These are phyloP conservation scores for Muschampia plurimacula DNA, from an alignment of 2,888 invertebrate species.

Conservation along the genomic window DNA sequence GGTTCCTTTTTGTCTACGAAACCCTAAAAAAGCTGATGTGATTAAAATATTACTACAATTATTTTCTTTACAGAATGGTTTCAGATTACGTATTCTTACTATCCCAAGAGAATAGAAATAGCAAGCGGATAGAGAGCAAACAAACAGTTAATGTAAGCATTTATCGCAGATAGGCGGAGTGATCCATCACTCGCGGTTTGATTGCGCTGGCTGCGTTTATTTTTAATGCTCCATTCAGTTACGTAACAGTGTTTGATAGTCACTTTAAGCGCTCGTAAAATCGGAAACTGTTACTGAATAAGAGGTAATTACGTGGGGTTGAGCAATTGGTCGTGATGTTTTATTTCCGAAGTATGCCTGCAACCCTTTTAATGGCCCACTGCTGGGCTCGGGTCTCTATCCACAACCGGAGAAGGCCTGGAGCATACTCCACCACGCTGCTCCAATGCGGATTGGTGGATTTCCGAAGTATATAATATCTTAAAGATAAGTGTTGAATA, in stretches of 20 bases:
- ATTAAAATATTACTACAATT: too few relatives aligned
- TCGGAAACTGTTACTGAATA: not conserved
- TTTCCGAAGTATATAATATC: too few relatives aligned
- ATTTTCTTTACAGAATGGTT: too few relatives aligned
- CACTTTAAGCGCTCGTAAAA: constrained; percentile 11
- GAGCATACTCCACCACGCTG: too few relatives aligned
- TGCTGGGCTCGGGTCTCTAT: too few relatives aligned
- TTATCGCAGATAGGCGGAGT: constrained; percentile 10
- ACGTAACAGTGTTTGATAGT: constrained; percentile 29
- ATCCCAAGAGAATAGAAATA: not conserved
- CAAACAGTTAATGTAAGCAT: not conserved
- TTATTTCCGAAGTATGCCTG: not conserved
- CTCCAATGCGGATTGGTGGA: too few relatives aligned
- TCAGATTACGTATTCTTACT: not conserved
- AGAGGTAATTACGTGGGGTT: not conserved
- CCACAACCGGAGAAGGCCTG: too few relatives aligned
- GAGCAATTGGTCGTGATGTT: not conserved
- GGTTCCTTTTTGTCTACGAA: too few relatives aligned
- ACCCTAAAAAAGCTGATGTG: too few relatives aligned
- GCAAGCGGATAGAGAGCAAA: not conserved
- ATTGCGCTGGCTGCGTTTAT: constrained; percentile 24
- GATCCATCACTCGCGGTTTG: constrained; percentile 26
- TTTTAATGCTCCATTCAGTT: constrained; percentile 30
- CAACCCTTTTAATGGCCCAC: too few relatives aligned
- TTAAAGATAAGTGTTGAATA: too few relatives aligned